Evolutionary conservation across 2,797 vertebrate genomes (phyloP), one percentile per base, ranked within the genome.

Genomic region (Lepilemur ruficaudatus): DNA sequence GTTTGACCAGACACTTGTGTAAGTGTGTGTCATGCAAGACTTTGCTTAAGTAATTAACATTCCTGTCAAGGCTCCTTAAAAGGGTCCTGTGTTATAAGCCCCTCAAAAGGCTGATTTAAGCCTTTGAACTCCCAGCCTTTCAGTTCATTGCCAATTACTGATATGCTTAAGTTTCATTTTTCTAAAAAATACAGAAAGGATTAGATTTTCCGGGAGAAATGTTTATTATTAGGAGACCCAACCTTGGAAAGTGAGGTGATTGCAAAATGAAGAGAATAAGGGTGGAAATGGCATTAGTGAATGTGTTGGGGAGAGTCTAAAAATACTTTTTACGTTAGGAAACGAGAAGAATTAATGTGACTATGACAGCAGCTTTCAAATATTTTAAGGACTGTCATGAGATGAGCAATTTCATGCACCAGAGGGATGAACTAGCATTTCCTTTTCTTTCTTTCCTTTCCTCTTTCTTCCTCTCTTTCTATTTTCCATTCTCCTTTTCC

Each of bases 21-120:
- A 65, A 95, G 75, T 10, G 92, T 75, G 94, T 72, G 89, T 97
- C 95, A 82, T 61, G 97, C 91, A 0, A 50, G 10, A 93, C 96
- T 97, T 96, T 97, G 87, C 91, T 97, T 0, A 0, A 79, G 91
- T 97, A 95, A 98, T 98, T 98, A 98, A 98, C 97, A 98, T 98
- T 98, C 98, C 98, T 96, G 78, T 48, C 48, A 28, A 95, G 93
- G 90, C 82, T 97, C 84, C 91, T 97, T 90, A 25, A 80, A 97
- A 95, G 97, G 87, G 87, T 78, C 96, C 96, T 94, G 91, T 97
- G 96, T 2, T 78, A 25, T 78, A 76, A 95, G 83, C 69, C 94
- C 76, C 92, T 96, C 97, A 91, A 97, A 97, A 93, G 41, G 2
- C 94, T 89, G 69, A 0, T 95, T 96, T 69, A 91, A 98, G 97